A percentile compares a stretch with the other conserved stretches of the same genome.
These are phyloP conservation scores for Chiloscyllium punctatum DNA, from an alignment of 2,797 vertebrate species.

Conservation along the genomic window DNA sequence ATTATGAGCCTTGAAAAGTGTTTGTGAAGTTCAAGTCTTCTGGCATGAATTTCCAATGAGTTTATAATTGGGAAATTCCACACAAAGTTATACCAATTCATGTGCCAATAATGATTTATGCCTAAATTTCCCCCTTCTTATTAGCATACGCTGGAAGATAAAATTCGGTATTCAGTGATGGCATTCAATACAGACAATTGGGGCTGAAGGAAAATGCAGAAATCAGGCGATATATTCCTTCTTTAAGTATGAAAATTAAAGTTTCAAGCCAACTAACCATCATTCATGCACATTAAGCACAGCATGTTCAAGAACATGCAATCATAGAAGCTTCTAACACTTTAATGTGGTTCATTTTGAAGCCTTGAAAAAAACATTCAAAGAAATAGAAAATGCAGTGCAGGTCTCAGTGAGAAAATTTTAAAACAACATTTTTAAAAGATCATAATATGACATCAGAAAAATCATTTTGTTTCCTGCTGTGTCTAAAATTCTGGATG, in stretches of 20 bases:
- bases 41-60: neutral
- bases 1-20: neutral
- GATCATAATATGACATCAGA: neutral
- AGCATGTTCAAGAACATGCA: neutral
- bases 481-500: neutral
- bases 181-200: neutral
- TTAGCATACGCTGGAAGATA: neutral
- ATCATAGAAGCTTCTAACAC: neutral
- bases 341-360: neutral
- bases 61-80: neutral
- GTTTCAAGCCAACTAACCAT: neutral
- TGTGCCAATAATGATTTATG: neutral
- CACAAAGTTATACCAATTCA: neutral
- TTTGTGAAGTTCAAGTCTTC: neutral
- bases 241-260: conserved; percentile 9
- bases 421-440: neutral
- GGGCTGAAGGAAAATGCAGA: neutral
- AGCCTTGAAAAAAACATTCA: neutral
- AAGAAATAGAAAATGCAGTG: neutral
- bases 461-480: conserved; percentile 2
- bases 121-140: neutral
- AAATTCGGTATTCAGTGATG: neutral
- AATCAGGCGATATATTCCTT: neutral
- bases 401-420: neutral
- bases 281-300: neutral